Evolutionary conservation across 2,113 vertebrate genomes (phyloP).

Genomic region (Malurus alboscapulatus): DNA sequence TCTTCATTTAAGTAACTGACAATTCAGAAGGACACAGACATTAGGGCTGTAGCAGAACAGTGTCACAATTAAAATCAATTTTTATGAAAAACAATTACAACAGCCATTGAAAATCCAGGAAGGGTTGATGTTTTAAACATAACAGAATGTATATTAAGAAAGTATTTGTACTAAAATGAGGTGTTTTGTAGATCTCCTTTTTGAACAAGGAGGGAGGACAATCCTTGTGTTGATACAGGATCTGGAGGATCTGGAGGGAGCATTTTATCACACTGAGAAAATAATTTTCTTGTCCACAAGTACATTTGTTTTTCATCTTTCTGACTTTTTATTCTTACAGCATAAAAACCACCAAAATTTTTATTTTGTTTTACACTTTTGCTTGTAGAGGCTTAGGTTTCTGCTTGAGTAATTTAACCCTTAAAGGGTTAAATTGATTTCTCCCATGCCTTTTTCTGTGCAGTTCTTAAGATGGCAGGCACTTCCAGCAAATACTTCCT

Average conservation of each 20-base stretch:
- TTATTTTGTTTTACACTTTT: background rate
- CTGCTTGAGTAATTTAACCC: background rate
- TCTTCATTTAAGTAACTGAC: slow-evolving; percentile 70
- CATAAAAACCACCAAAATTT: background rate
- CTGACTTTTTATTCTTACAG: slow-evolving; percentile 18
- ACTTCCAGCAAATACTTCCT: background rate
- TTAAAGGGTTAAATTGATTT: background rate
- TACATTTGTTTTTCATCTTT: background rate
- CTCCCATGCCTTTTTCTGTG: background rate
- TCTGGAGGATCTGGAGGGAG: background rate
- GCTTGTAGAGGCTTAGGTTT: slow-evolving; percentile 6
- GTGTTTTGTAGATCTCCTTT: slow-evolving; percentile 36
- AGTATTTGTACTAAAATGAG: slow-evolving; percentile 17
- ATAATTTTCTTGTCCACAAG: slow-evolving; percentile 9
- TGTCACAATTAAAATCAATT: slow-evolving; percentile 68
- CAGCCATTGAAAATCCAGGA: slow-evolving; percentile 55
- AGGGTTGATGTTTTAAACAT: slow-evolving; percentile 48
- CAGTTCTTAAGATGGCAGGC: background rate
- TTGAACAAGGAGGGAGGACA: background rate
- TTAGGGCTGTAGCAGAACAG: slow-evolving; percentile 73
- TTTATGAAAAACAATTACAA: slow-evolving; percentile 67
- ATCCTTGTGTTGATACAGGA: slow-evolving; percentile 22
- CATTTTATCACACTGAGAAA: slow-evolving; percentile 34
- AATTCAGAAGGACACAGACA: slow-evolving; percentile 73
- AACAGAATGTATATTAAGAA: slow-evolving; percentile 51